A percentile compares a stretch with the other conserved stretches of the same genome.
Evolutionary conservation across 2,113 vertebrate genomes (phyloP).

Genomic region (Tamias sibiricus): DNA sequence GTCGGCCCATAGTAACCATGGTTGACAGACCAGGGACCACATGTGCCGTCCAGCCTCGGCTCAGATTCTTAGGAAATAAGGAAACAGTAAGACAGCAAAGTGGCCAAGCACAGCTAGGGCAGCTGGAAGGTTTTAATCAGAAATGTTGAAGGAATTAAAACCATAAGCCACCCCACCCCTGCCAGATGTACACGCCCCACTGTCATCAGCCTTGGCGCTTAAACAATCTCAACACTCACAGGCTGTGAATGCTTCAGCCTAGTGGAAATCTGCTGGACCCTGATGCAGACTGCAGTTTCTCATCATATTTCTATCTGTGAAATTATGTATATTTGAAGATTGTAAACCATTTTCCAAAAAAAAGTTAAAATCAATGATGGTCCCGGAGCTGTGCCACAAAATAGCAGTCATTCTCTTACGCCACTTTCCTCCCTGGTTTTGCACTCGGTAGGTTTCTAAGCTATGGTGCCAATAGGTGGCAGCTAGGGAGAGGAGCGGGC

Average conservation of each 20-base stretch:
- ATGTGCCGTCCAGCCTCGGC: background rate
- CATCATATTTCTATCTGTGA: background rate
- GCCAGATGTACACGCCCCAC: background rate
- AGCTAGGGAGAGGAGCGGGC: background rate
- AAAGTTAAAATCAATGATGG: background rate
- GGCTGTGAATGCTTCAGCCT: background rate
- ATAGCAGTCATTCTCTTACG: background rate
- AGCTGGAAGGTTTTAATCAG: slow-evolving; percentile 45
- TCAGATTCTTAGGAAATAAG: slow-evolving; percentile 59
- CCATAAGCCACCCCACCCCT: background rate
- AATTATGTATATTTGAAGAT: background rate
- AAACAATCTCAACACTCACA: background rate
- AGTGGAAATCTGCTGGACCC: background rate
- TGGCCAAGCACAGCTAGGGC: background rate
- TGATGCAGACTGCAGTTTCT: background rate
- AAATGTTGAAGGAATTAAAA: slow-evolving; percentile 54
- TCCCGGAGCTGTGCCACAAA: background rate
- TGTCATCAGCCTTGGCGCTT: background rate
- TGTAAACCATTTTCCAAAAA: background rate
- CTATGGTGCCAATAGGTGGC: background rate
- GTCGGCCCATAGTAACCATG: background rate
- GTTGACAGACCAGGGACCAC: background rate
- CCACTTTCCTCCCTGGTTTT: background rate
- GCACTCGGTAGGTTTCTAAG: background rate
- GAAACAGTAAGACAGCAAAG: background rate